A percentile compares a stretch with the other conserved stretches of the same genome.
These are phyloP conservation scores for Nomada ferruginata DNA, from an alignment of 2,888 invertebrate species.

Conservation along the genomic window DNA sequence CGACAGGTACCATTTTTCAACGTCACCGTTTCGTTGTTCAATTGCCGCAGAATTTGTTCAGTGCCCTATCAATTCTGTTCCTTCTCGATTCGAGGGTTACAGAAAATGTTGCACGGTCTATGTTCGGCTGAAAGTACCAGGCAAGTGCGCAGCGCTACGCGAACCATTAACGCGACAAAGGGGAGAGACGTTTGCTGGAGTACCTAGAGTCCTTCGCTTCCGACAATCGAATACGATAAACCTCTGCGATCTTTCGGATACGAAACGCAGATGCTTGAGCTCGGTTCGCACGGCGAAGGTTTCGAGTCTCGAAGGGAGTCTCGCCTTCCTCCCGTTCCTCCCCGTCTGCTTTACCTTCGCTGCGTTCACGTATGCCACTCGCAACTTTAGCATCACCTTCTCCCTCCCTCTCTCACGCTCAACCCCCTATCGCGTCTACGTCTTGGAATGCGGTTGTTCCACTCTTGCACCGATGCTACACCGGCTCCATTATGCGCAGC, in stretches of 20 bases:
- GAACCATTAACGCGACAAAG: no score
- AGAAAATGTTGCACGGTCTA: no score
- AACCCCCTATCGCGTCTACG: constrained; percentile 55
- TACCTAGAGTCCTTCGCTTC: no score
- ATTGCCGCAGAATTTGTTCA: no score
- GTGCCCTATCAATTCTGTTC: no score
- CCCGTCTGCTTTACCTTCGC: neutral
- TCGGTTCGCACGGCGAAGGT: neutral
- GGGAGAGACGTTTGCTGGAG: no score
- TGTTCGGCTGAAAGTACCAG: no score
- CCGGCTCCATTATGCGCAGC: constrained; percentile 56
- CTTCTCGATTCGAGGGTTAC: no score
- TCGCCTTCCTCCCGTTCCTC: neutral
- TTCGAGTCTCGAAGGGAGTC: constrained; percentile 41
- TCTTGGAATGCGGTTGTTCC: constrained; percentile 77
- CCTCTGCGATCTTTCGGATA: neutral
- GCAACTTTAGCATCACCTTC: constrained; percentile 19
- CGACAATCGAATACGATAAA: neutral
- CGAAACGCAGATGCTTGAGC: neutral
- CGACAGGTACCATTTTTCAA: no score
- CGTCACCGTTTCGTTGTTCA: no score
- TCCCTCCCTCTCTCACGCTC: constrained; percentile 25
- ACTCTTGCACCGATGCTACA: constrained; percentile 63
- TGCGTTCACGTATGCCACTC: constrained; percentile 17
- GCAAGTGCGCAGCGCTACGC: no score